Evolutionary conservation across 2,113 vertebrate genomes (phyloP).

Genomic region (Ondatra zibethicus): DNA sequence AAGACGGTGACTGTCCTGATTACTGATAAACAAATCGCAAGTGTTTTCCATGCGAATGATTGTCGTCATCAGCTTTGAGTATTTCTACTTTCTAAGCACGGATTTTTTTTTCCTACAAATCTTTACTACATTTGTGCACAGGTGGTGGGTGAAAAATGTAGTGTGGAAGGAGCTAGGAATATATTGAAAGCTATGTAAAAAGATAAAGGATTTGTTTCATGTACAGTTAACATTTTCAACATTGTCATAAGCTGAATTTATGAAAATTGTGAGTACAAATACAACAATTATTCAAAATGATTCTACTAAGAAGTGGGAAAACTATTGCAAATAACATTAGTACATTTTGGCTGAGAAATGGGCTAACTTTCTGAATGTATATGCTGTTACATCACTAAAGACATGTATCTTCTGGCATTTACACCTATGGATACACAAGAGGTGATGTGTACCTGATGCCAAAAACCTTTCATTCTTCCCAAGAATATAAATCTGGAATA

Average conservation of each 20-base stretch:
- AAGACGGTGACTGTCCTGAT: background rate
- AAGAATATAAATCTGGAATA: background rate
- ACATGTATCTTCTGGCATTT: background rate
- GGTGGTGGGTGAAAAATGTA: background rate
- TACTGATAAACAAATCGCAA: background rate
- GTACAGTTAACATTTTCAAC: background rate
- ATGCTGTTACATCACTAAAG: background rate
- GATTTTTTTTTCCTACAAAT: conserved; percentile 59
- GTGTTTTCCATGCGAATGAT: background rate
- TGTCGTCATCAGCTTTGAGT: background rate
- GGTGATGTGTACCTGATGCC: background rate
- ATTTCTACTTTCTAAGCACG: conserved; percentile 58
- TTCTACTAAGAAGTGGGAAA: background rate
- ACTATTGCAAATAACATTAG: background rate
- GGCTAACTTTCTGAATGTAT: background rate
- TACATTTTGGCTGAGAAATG: conserved; percentile 4
- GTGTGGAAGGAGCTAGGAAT: background rate
- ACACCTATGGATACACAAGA: background rate
- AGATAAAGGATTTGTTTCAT: background rate
- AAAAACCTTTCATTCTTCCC: background rate
- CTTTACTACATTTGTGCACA: conserved; percentile 43
- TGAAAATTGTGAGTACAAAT: conserved; percentile 8
- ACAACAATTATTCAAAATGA: background rate
- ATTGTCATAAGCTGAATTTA: background rate
- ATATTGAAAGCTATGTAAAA: background rate